Evolutionary conservation across 2,113 vertebrate genomes (phyloP).

Genomic region (Bubo scandiacus): DNA sequence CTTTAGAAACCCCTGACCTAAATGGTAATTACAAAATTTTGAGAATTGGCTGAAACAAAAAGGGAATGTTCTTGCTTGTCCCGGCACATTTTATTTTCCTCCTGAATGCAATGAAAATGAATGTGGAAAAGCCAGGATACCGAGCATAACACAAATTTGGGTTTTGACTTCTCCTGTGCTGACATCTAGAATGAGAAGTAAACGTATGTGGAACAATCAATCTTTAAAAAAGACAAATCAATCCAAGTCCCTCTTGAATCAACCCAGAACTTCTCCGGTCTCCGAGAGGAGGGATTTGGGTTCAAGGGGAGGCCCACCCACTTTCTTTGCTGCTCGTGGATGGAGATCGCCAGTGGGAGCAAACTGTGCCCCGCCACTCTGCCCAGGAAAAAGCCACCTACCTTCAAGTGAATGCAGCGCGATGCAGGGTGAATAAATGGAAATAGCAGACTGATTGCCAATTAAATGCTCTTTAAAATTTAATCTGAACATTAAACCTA

Average conservation of each 20-base stretch:
- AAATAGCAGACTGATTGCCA: not conserved
- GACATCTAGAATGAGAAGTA: not conserved
- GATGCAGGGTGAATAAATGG: not conserved
- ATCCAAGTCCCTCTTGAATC: not conserved
- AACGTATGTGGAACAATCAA: fast-evolving
- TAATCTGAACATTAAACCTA: not conserved
- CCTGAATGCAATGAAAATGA: not conserved
- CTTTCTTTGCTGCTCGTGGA: not conserved
- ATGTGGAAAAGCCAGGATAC: not conserved
- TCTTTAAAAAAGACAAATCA: not conserved
- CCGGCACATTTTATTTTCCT: not conserved
- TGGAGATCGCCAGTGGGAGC: not conserved
- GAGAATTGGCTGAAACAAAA: not conserved
- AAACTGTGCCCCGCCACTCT: not conserved
- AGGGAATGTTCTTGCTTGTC: not conserved
- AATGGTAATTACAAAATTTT: not conserved
- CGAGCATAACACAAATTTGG: not conserved
- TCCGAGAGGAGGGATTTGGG: not conserved
- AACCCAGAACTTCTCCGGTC: not conserved
- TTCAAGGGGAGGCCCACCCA: not conserved
- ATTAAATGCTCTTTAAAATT: conserved; percentile 62
- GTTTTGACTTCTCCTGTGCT: not conserved
- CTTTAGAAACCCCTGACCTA: not conserved
- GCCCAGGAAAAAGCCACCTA: fast-evolving
- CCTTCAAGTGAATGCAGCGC: not conserved